Evolutionary conservation across 2,888 invertebrate species (phyloP).

Genomic region (Bedellia somnulentella): DNA sequence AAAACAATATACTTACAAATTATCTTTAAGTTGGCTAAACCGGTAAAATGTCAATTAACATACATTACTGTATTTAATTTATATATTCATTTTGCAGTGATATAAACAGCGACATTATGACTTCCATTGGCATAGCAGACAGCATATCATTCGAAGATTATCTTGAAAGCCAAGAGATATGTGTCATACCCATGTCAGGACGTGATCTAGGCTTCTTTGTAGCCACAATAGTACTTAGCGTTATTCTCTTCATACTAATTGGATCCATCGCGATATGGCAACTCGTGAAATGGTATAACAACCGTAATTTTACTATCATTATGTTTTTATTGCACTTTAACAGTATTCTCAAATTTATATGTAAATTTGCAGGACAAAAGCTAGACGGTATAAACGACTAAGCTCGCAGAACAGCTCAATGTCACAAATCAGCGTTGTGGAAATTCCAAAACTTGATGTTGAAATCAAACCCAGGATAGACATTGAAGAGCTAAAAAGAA

Average conservation of each 20-base stretch:
- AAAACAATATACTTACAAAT: background rate
- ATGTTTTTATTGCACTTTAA: conserved; percentile 14
- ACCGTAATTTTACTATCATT: conserved; percentile 18
- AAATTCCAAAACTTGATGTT: conserved; percentile 18
- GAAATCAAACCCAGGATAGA: conserved; percentile 26
- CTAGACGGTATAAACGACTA: conserved; percentile 27
- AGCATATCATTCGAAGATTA: conserved; percentile 39
- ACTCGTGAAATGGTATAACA: conserved; percentile 36
- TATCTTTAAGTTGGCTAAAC: background rate
- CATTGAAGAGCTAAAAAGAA: conserved; percentile 36
- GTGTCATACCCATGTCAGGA: conserved; percentile 14
- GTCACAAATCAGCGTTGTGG: conserved; percentile 22
- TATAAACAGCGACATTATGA: conserved; percentile 22
- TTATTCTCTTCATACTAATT: conserved; percentile 34
- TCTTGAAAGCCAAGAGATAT: conserved; percentile 28
- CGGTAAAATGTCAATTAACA: conserved; percentile 1
- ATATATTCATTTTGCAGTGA: conserved; percentile 25
- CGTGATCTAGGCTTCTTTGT: conserved; percentile 29
- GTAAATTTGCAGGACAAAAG: conserved; percentile 24
- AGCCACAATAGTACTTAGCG: conserved; percentile 37
- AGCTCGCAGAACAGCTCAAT: conserved; percentile 27
- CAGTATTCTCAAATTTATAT: conserved; percentile 6
- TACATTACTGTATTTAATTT: no score
- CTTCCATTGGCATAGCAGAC: conserved; percentile 22
- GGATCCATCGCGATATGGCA: conserved; percentile 27